Evolutionary conservation across 2,113 vertebrate species (phyloP), one percentile per base, ranked within the genome.

Genomic region (Gallinago media): DNA sequence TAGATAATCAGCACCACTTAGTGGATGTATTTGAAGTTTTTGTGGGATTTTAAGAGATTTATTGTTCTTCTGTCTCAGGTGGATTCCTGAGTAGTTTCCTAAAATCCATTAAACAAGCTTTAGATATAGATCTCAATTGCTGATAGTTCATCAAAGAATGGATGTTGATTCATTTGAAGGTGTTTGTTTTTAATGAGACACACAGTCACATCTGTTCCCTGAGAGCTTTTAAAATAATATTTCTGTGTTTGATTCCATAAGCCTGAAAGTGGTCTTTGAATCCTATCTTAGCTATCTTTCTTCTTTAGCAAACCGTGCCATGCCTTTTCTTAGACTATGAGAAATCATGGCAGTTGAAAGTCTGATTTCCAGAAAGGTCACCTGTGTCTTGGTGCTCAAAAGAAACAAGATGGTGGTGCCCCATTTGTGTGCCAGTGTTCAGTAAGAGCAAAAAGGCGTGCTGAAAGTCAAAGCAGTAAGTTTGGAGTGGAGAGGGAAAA

Each of bases 41-140:
- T 76, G 29, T 42, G 91, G 79, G 65, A 49, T 89, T 96, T 95
- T 76, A n/a, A 86, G 84, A 87, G 46, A 32, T 66, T n/a, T 67
- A 8, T 83, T 88, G 86, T 77, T 56, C 9, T 88, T 72, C 34
- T 50, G 14, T 92, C 79, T 89, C 52, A 81, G 58, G 65, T 90
- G n/a, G 40, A 50, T 84, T 90, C 21, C 40, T 26, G 36, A 81
- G 18, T 68, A 85, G 54, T 83, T 95, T 87, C 36, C 56, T 85
- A 67, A 93, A 94, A 56, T 40, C 47, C 61, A 38, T 52, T 47
- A 36, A 95, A 66, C 10, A 55, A 54, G 85, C 59, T 75, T 78
- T 74, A 90, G 79, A 38, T 86, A 34, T 16, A 78, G 46, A 74
- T 78, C 32, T 78, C 38, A 66, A 15, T 65, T 88, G 15, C 29